These are phyloP conservation scores for Monarcha castaneiventris DNA, from an alignment of 2,113 vertebrate species.

Conservation along the genomic window DNA sequence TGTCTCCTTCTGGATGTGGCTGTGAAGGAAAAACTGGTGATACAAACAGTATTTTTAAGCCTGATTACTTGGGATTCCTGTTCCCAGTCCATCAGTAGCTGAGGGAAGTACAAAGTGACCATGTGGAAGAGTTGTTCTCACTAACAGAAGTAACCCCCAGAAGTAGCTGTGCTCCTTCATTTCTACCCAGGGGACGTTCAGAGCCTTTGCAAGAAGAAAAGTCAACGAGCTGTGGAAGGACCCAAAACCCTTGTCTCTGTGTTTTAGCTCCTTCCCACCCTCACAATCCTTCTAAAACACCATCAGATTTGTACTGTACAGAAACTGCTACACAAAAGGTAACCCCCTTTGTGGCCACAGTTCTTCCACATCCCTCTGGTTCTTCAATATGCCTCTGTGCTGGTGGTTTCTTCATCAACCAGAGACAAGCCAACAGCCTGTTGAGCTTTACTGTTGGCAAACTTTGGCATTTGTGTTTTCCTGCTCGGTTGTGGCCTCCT, in stretches of 20 bases:
- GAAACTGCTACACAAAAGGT: not conserved
- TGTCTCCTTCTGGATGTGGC: not conserved
- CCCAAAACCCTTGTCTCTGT: not conserved
- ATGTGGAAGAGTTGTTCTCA: not conserved
- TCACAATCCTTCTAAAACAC: not conserved
- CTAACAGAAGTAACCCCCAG: not conserved
- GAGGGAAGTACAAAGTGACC: not conserved
- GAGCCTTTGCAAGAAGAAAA: not conserved
- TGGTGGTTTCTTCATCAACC: not conserved
- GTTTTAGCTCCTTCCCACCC: not conserved
- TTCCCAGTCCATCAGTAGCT: not conserved
- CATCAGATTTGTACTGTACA: rapidly evolving
- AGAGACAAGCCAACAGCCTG: not conserved
- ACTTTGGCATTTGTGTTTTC: not conserved
- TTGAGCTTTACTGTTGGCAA: not conserved
- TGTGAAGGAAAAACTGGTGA: not conserved
- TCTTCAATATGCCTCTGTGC: not conserved
- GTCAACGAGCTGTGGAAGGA: not conserved
- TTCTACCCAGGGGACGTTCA: not conserved
- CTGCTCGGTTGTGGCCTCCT: not conserved
- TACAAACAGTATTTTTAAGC: not conserved
- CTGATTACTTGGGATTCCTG: not conserved
- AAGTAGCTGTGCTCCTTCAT: not conserved
- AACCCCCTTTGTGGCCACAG: rapidly evolving
- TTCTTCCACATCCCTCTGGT: not conserved